Evolutionary conservation across 2,797 vertebrate species (phyloP).

Genomic region (Channa striata): DNA sequence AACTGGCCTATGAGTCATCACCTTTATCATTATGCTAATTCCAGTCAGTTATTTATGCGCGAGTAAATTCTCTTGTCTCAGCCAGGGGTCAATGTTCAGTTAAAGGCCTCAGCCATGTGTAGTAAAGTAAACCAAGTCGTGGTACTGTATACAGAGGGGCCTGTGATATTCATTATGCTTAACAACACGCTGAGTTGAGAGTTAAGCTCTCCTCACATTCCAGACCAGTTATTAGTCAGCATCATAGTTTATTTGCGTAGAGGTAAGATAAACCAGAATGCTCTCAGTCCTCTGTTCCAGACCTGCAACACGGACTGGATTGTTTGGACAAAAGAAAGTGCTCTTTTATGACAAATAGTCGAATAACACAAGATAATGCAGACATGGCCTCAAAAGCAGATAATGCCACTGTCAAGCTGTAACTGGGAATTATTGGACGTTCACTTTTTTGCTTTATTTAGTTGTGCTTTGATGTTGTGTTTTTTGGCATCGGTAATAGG

Average conservation of each 20-base stretch:
- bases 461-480: slow-evolving; percentile 53
- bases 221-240: slow-evolving; percentile 93
- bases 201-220: slow-evolving; percentile 88
- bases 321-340: slow-evolving; percentile 92
- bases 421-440: slow-evolving; percentile 53
- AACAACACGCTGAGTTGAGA: slow-evolving; percentile 77
- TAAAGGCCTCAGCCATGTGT: slow-evolving; percentile 73
- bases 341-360: slow-evolving; percentile 91
- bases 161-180: slow-evolving; percentile 84
- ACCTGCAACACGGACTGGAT: slow-evolving; percentile 85
- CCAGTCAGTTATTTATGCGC: slow-evolving; percentile 56
- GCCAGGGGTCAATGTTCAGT: slow-evolving; percentile 70
- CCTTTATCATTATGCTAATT: slow-evolving; percentile 51
- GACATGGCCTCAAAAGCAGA: slow-evolving; percentile 78
- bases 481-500: slow-evolving; percentile 48
- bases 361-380: slow-evolving; percentile 88
- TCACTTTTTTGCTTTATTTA: slow-evolving; percentile 19
- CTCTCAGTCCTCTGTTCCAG: slow-evolving; percentile 71
- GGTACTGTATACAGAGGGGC: slow-evolving; percentile 77
- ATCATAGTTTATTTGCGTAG: slow-evolving; percentile 93
- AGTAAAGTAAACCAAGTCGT: slow-evolving; percentile 76
- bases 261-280: slow-evolving; percentile 93
- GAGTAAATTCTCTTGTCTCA: slow-evolving; percentile 62
- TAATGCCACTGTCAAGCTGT: slow-evolving; percentile 75
- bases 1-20: slow-evolving; percentile 17